A percentile compares a stretch with the other conserved stretches of the same genome.
These are phyloP conservation scores for Drosophila yooni DNA, from an alignment of 2,888 invertebrate species.

Conservation along the genomic window DNA sequence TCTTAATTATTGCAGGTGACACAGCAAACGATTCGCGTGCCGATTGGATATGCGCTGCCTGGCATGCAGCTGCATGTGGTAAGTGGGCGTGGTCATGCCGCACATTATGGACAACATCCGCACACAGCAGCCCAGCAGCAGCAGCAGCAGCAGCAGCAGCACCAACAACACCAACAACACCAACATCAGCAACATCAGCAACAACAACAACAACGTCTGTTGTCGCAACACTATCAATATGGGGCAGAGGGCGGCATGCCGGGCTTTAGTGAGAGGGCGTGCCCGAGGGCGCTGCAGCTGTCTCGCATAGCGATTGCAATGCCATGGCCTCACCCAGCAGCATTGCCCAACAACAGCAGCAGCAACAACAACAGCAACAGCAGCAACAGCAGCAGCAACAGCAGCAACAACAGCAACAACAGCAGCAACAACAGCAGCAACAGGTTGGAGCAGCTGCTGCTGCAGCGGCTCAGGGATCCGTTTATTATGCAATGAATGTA, in stretches of 20 bases:
- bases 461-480: slow-evolving; percentile 84
- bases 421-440: slow-evolving; percentile 52
- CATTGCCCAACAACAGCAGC: slow-evolving; percentile 48
- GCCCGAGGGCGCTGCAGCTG: slow-evolving; percentile 91
- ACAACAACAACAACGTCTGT: slow-evolving; percentile 77
- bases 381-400: slow-evolving; percentile 52
- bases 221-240: slow-evolving; percentile 82
- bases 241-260: slow-evolving; percentile 79
- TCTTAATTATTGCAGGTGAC: slow-evolving; percentile 77
- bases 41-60: slow-evolving; percentile 85
- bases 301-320: slow-evolving; percentile 80
- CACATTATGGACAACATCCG: slow-evolving; percentile 75
- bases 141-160: slow-evolving; percentile 66
- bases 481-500: slow-evolving; percentile 95
- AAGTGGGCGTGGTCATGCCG: slow-evolving; percentile 82
- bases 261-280: slow-evolving; percentile 88
- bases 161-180: slow-evolving; percentile 64
- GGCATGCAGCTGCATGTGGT: slow-evolving; percentile 86
- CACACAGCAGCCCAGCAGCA: slow-evolving; percentile 73
- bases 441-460: slow-evolving; percentile 54
- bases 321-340: slow-evolving; percentile 81
- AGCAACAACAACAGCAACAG: slow-evolving; percentile 45
- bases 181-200: slow-evolving; percentile 58
- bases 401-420: slow-evolving; percentile 47
- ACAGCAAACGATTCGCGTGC: slow-evolving; percentile 86